Base-by-base conservation (phyloP, 2,113 vertebrate genomes). In the Semicossyphus pulcher region DNA sequence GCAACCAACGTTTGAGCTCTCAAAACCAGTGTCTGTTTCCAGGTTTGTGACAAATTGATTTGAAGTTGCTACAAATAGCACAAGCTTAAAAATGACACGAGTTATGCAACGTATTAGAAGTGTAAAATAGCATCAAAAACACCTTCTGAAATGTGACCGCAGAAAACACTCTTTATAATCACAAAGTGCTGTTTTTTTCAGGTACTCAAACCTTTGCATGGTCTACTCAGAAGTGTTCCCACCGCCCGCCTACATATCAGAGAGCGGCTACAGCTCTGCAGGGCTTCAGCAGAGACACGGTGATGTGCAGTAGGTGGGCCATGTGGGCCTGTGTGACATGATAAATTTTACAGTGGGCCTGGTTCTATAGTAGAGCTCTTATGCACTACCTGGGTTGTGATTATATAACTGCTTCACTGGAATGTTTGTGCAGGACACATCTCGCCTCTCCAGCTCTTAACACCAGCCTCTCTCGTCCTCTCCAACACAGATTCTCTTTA, bases 401-500 rank as follows among this genome's bases (percentile, higher is more conserved):
- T 91, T 87, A 78, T 71, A 71, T 86, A 89, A 89, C 72, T 18
- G 36, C 67, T 48, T 54, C 4, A 42, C 68, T 70, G 54, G 76
- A 81, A 83, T 68, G 70, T 76, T n/a, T 78, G 49, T 51, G 44
- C 63, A 64, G 52, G 31, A 60, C 68, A 57, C 75, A 41, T 69
- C 39, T 26, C 14, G 12, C 31, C 64, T 72, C 45, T 72, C 62
- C 53, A 41, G 16, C 82, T 64, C 60, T 59, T 37, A 14, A 37
- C 57, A 54, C 21, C 72, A 14, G 16, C 28, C 42, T 79, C 60
- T 39, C 18, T 32, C n/a, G 36, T 28, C 15, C 51, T 20, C 78
- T 31, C 47, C 16, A 18, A 51, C 44, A 36, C 34, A 63, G n/a
- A 53, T 47, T 62, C 48, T 25, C 49, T 47, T 57, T 41, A 42